phyloP scores from a whole-genome alignment of 2,797 vertebrate species.

The Pithecia hirsuta region DNA sequence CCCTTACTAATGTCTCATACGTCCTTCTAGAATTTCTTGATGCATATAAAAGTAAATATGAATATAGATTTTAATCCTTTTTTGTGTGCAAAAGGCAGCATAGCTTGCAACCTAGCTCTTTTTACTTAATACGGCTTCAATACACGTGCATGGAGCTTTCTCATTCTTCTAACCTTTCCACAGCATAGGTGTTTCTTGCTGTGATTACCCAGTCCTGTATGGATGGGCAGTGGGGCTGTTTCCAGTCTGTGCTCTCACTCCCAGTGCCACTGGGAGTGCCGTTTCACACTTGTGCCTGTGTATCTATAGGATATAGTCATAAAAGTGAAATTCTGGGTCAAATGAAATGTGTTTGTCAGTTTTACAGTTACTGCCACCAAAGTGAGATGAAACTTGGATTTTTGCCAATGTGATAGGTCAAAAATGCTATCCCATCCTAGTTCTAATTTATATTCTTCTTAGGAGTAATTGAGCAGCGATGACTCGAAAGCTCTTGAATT shows the following conservation, averaged over 20 bases:
- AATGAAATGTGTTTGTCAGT: background rate
- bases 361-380: background rate
- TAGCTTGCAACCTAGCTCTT: background rate
- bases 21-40: background rate
- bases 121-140: background rate
- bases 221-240: background rate
- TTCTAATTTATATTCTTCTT: background rate
- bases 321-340: background rate
- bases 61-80: background rate
- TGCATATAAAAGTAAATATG: background rate
- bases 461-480: background rate
- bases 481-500: background rate
- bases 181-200: rapidly evolving
- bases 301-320: background rate
- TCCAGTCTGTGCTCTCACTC: background rate
- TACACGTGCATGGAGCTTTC: background rate
- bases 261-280: no score
- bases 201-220: background rate
- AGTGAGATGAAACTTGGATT: background rate
- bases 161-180: background rate
- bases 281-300: background rate
- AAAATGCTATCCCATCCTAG: background rate
- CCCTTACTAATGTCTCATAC: background rate
- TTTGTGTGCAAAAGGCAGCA: background rate
- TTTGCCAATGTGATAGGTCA: background rate